These are phyloP conservation scores for Drosophila nr. perissopoda DNA, from an alignment of 2,888 invertebrate genomes.

Conservation along the genomic window DNA sequence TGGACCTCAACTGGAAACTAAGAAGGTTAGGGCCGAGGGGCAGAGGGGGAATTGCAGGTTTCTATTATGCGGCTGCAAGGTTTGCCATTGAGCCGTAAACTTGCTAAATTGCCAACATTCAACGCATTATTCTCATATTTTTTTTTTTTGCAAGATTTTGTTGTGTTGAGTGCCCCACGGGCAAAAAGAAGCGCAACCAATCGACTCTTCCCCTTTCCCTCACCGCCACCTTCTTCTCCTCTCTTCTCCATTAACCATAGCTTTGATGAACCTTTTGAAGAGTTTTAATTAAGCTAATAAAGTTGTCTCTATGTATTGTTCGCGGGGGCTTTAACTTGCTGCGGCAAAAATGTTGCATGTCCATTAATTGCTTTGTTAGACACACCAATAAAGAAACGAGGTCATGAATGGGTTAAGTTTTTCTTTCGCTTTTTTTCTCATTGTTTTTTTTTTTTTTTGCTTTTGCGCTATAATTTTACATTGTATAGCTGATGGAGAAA, in stretches of 20 bases:
- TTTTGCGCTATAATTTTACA: slow-evolving; percentile 1
- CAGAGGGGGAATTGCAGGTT: slow-evolving; percentile 35
- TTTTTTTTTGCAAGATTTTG: slow-evolving; percentile 31
- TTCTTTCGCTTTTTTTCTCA: background rate
- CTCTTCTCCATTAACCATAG: slow-evolving; percentile 9
- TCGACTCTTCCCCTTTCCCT: slow-evolving; percentile 37
- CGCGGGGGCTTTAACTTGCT: slow-evolving; percentile 10
- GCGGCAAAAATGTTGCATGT: slow-evolving; percentile 59
- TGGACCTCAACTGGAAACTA: slow-evolving; percentile 29
- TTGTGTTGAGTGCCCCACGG: slow-evolving; percentile 19
- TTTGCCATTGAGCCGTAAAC: slow-evolving; percentile 65
- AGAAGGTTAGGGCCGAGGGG: background rate
- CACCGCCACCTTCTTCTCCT: too few relatives aligned
- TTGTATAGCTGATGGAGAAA: background rate
- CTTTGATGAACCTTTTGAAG: slow-evolving; percentile 74
- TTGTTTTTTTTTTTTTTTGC: background rate
- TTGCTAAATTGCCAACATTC: slow-evolving; percentile 79
- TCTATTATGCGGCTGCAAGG: slow-evolving; percentile 57
- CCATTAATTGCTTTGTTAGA: slow-evolving; percentile 76
- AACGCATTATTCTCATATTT: slow-evolving; percentile 62
- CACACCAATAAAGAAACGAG: slow-evolving; percentile 62
- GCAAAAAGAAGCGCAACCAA: slow-evolving; percentile 65
- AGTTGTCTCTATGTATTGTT: slow-evolving; percentile 54
- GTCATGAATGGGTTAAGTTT: slow-evolving; percentile 57
- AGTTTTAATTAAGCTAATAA: slow-evolving; percentile 81